A percentile compares a stretch with the other conserved stretches of the same genome.
Evolutionary conservation across 1,140 invertebrate species (phyloP).

Genomic region (Drosophila pseudoananassae): DNA sequence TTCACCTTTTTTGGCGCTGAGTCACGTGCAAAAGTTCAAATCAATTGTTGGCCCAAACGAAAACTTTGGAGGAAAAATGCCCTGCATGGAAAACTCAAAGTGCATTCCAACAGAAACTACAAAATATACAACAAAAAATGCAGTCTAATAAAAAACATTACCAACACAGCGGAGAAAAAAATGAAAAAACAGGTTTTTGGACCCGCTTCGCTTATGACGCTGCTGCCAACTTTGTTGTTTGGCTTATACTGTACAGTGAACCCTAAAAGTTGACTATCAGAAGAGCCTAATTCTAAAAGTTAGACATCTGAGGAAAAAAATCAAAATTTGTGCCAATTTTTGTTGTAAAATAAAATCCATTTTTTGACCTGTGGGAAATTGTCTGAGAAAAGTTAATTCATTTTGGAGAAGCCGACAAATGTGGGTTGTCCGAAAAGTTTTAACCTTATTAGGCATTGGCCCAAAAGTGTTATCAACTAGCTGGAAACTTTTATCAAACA

Average conservation of each 20-base stretch:
- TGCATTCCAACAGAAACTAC: conserved; percentile 28
- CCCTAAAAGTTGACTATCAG: conserved; percentile 36
- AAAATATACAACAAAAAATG: conserved; percentile 15
- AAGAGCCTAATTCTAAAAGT: conserved; percentile 15
- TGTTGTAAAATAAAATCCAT: not conserved
- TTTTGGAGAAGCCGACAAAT: not conserved
- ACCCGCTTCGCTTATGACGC: conserved; percentile 39
- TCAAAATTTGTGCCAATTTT: not conserved
- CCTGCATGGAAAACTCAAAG: conserved; percentile 33
- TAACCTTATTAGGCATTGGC: not conserved
- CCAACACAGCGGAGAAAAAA: conserved; percentile 22
- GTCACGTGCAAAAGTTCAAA: conserved; percentile 36
- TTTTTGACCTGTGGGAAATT: not conserved
- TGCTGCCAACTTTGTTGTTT: conserved; percentile 45
- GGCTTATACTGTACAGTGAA: conserved; percentile 31
- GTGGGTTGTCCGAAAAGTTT: not conserved
- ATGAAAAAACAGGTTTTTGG: conserved; percentile 61
- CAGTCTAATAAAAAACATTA: conserved; percentile 15
- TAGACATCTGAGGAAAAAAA: not conserved
- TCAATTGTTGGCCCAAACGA: conserved; percentile 21
- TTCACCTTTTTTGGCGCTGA: conserved; percentile 14
- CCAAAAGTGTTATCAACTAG: not conserved
- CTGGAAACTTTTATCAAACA: conserved; percentile 1
- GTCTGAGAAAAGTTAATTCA: conserved; percentile 1
- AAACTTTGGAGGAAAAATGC: conserved; percentile 25